phyloP scores from a whole-genome alignment of 2,888 invertebrate species.

The Apotomis capreana region DNA sequence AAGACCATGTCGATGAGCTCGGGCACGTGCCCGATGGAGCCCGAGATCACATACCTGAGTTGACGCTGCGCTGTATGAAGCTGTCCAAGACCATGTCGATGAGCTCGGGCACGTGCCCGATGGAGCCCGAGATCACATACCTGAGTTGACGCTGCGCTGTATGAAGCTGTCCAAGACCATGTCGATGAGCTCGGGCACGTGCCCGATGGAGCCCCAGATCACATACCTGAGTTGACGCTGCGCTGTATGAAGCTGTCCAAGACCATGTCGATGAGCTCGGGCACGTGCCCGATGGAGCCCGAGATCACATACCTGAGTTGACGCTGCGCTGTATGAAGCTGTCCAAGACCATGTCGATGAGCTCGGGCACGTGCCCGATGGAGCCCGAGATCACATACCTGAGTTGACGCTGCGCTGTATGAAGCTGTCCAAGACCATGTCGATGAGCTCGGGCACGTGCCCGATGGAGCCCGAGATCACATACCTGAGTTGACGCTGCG shows the following conservation, averaged over 20 bases:
- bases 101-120: conserved; percentile 96
- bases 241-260: conserved; percentile 97
- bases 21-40: conserved; percentile 96
- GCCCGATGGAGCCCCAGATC: conserved; percentile 98
- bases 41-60: conserved; percentile 99
- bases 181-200: conserved; percentile 96
- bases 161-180: conserved; percentile 98
- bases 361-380: conserved; percentile 96
- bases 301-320: conserved; percentile 96
- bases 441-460: conserved; percentile 96
- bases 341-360: conserved; percentile 98
- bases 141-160: conserved; percentile 93
- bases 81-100: conserved; percentile 98
- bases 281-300: conserved; percentile 97
- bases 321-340: conserved; percentile 97
- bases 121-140: conserved; percentile 99
- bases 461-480: conserved; percentile 99
- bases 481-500: conserved; percentile 93
- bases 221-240: conserved; percentile 92
- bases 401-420: conserved; percentile 94
- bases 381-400: conserved; percentile 99
- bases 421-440: conserved; percentile 98
- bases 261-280: conserved; percentile 98
- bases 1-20: conserved; percentile 98
- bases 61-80: conserved; percentile 95